phyloP scores from a whole-genome alignment of 2,888 invertebrate species.

The Agrochola macilenta region DNA sequence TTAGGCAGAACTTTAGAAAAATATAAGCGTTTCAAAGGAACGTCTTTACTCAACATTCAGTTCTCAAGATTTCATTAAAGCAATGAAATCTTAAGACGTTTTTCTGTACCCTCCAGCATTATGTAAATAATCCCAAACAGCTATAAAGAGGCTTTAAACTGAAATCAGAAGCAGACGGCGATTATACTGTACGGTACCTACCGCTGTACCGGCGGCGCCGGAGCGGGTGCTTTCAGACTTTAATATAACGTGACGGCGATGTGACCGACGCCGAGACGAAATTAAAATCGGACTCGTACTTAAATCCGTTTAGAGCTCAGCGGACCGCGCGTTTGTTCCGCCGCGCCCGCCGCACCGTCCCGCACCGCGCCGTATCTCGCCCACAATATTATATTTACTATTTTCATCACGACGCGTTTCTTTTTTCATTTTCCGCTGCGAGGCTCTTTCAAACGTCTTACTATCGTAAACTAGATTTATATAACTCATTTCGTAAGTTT shows the following conservation, averaged over 20 bases:
- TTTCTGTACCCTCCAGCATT: constrained; percentile 29
- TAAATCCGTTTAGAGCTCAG: constrained; percentile 71
- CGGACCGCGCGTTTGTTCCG: constrained; percentile 37
- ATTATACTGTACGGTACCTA: constrained; percentile 2
- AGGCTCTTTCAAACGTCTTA: constrained; percentile 60
- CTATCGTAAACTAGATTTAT: constrained; percentile 60
- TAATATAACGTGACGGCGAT: constrained; percentile 54
- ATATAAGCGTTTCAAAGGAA: background rate
- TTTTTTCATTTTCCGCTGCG: constrained; percentile 70
- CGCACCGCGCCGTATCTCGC: constrained; percentile 29
- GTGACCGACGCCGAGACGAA: constrained; percentile 66
- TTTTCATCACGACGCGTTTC: constrained; percentile 70
- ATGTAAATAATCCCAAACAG: constrained; percentile 52
- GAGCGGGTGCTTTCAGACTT: background rate
- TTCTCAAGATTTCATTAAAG: constrained; percentile 37
- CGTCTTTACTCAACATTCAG: constrained; percentile 7
- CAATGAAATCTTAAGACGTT: constrained; percentile 40
- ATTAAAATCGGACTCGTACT: constrained; percentile 73
- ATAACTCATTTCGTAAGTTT: constrained; percentile 50
- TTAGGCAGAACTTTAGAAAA: constrained; percentile 3
- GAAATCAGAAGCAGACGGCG: constrained; percentile 33
- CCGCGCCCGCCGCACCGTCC: constrained; percentile 8
- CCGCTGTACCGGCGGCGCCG: background rate
- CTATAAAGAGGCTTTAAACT: constrained; percentile 25
- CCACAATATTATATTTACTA: constrained; percentile 72